These are phyloP conservation scores for Galerucella pusilla DNA, from an alignment of 2,888 invertebrate genomes.

Conservation along the genomic window DNA sequence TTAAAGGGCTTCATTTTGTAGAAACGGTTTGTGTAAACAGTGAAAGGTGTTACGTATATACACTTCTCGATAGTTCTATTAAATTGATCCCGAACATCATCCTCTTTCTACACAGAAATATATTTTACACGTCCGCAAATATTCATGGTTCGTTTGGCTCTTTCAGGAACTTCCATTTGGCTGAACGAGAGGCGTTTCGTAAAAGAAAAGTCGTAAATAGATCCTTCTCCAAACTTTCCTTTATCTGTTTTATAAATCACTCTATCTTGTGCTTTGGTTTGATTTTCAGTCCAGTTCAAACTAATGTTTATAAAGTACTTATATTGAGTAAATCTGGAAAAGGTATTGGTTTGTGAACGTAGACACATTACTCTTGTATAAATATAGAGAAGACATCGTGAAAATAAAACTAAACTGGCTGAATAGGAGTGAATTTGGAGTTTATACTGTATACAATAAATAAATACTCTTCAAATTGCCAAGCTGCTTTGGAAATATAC, in stretches of 20 bases:
- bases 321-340: neutral
- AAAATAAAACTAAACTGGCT: neutral
- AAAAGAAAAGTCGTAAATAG: constrained; percentile 38
- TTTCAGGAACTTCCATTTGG: constrained; percentile 30
- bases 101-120: constrained; percentile 1
- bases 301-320: constrained; percentile 34
- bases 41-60: neutral
- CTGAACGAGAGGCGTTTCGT: constrained; percentile 26
- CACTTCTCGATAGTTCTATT: neutral
- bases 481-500: neutral
- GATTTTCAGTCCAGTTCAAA: constrained; percentile 17
- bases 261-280: constrained; percentile 20
- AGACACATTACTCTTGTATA: neutral
- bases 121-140: constrained; percentile 33
- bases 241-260: constrained; percentile 36
- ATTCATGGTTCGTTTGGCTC: constrained; percentile 35
- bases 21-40: neutral
- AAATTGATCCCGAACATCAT: neutral
- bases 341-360: neutral
- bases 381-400: neutral
- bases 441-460: neutral
- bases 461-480: neutral
- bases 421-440: neutral
- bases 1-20: no score
- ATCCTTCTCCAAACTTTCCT: constrained; percentile 35